Evolutionary conservation across 2,888 invertebrate genomes (phyloP).

Genomic region (Bellardia pandia): DNA sequence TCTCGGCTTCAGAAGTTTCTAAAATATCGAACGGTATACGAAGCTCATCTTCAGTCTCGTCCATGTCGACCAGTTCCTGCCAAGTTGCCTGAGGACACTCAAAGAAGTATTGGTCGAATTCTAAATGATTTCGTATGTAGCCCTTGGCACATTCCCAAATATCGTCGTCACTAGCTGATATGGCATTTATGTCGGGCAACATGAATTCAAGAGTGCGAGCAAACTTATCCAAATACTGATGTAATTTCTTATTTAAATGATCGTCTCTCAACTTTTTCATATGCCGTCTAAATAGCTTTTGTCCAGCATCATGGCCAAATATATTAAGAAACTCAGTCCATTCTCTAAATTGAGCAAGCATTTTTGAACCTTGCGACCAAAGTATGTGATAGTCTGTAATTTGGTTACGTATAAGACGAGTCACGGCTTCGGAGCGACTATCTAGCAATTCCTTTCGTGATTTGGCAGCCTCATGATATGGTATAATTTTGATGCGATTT

Average conservation of each 20-base stretch:
- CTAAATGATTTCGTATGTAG: slow-evolving; percentile 94
- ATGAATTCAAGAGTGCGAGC: slow-evolving; percentile 91
- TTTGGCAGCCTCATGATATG: slow-evolving; percentile 93
- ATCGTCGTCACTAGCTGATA: slow-evolving; percentile 86
- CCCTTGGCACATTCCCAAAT: slow-evolving; percentile 95
- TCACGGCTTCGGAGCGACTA: slow-evolving; percentile 95
- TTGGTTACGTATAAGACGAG: slow-evolving; percentile 92
- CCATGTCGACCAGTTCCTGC: slow-evolving; percentile 89
- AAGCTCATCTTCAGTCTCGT: slow-evolving; percentile 87
- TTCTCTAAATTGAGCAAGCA: slow-evolving; percentile 93
- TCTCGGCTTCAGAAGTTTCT: slow-evolving; percentile 95
- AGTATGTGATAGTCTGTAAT: slow-evolving; percentile 92
- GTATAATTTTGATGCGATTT: slow-evolving; percentile 87
- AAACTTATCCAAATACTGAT: slow-evolving; percentile 90
- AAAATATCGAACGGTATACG: slow-evolving; percentile 97
- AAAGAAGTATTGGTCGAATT: slow-evolving; percentile 96
- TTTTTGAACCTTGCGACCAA: slow-evolving; percentile 94
- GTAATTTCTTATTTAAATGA: slow-evolving; percentile 90
- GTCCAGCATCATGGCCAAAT: slow-evolving; percentile 94
- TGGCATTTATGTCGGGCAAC: slow-evolving; percentile 89
- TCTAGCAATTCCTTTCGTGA: slow-evolving; percentile 94
- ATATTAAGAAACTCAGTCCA: slow-evolving; percentile 95
- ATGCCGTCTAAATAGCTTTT: slow-evolving; percentile 90
- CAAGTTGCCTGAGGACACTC: slow-evolving; percentile 91
- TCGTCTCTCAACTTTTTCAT: slow-evolving; percentile 93